Evolutionary conservation across 2,888 invertebrate genomes (phyloP), one percentile per base, ranked within the genome.

Genomic region (Agonopterix heracliana): DNA sequence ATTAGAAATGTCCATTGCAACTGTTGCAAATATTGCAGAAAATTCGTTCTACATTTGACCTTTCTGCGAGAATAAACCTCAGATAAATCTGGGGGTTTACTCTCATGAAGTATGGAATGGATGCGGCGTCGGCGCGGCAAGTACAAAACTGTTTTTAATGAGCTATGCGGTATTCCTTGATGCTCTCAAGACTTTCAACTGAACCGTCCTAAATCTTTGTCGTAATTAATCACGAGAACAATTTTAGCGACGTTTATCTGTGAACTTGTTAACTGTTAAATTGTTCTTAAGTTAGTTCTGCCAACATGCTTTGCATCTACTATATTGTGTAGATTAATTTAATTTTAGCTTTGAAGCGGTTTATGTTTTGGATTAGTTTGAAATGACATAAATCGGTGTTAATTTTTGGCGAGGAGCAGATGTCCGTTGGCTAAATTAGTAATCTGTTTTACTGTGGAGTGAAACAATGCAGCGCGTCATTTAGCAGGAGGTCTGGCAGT

Each of bases 401-500:
- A n/a, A n/a, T n/a, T n/a, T 9, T n/a, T 7, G 9, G 38, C 10
- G 57, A 65, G 61, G 64, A 70, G 67, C 70, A 76, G 73, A 66
- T 68, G 64, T 61, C 56, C 62, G 41, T 57, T 68, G 64, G 59
- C 67, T 64, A 66, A 74, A 76, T 74, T 70, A 73, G 68, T 67
- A 69, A 65, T 66, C 69, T 71, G 68, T 64, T 60, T 60, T 50
- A 59, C 58, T 52, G 17, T 17, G 26, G 55, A 54, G 55, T 63
- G 67, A 67, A 63, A 72, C 69, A 70, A 68, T 71, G 76, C 71
- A 61, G 60, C 72, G 72, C 68, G 45, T 65, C 75, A 83, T 81
- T 85, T 71, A 73, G 67, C 78, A 65, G 62, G 66, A 69, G 69
- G 71, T 68, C 80, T 82, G 82, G 67, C 54, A 63, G 61, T 78